Conservation (phyloP, 2,888 invertebrate genomes). For the Germaria angustata region DNA sequence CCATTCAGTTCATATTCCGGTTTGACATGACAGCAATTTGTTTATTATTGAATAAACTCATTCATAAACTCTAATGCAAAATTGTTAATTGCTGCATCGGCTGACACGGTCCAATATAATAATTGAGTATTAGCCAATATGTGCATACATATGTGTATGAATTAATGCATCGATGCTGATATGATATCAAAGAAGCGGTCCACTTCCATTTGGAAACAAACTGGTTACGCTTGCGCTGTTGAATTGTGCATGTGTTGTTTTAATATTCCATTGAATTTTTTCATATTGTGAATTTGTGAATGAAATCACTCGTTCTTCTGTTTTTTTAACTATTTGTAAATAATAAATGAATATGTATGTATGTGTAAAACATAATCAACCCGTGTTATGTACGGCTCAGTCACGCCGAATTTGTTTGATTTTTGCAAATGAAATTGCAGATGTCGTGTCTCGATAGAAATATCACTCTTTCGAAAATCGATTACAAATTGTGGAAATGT, state of each 20-base stretch:
- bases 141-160: not conserved
- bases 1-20: constrained; percentile 23
- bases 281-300: constrained; percentile 19
- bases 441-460: too few species aligned
- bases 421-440: too few species aligned
- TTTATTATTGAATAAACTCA: constrained; percentile 46
- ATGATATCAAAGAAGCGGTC: not conserved
- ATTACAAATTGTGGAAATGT: too few species aligned
- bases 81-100: not conserved
- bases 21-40: constrained; percentile 25
- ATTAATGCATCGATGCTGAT: not conserved
- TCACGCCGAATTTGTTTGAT: too few species aligned
- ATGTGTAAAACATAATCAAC: too few species aligned
- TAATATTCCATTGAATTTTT: not conserved
- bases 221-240: constrained; percentile 32
- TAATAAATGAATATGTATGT: constrained; percentile 13
- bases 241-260: not conserved
- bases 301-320: constrained; percentile 20
- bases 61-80: constrained; percentile 62
- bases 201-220: constrained; percentile 15
- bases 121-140: too few species aligned
- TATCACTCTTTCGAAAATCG: too few species aligned
- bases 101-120: too few species aligned
- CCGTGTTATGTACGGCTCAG: too few species aligned
- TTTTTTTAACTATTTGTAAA: constrained; percentile 17